Base-by-base conservation (phyloP, 2,888 invertebrate species). In the Leucophenga montana region DNA sequence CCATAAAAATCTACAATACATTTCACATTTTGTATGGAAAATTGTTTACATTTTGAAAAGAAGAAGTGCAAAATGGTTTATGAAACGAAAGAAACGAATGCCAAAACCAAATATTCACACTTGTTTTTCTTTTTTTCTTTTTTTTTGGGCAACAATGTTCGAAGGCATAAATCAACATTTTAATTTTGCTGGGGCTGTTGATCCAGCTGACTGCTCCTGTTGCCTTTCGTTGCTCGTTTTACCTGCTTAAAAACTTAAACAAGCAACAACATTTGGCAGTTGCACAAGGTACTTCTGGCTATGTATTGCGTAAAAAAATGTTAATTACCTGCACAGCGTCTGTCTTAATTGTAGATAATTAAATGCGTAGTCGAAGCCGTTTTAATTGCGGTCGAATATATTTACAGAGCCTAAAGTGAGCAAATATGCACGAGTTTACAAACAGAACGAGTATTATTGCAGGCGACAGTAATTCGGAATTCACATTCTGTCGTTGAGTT, bases 81-180 rank as follows among this genome's bases (percentile, higher is more conserved):
- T 27, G 27, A 27, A 27, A n/a, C n/a, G n/a, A n/a, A n/a, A n/a
- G n/a, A n/a, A n/a, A n/a, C n/a, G n/a, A n/a, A 5, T 50, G 69
- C 61, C 9, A 8, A 57, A 31, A 31, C 31, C 13, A 22, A 57
- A 6, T 14, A 57, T 22, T 27, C 14, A 64, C 33, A 18, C n/a
- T n/a, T n/a, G n/a, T n/a, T n/a, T n/a, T n/a, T n/a, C n/a, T n/a
- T n/a, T n/a, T n/a, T n/a, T n/a, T n/a, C n/a, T n/a, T n/a, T 22
- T 16, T 18, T 56, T 48, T 64, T 27, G 53, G 62, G 31, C 62
- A 82, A 77, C 78, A 78, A 79, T 83, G 79, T 75, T 77, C 72
- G 71, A 50, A 73, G 68, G 70, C 74, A 79, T 80, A 78, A 83
- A 81, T 83, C 74, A 80, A 75, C 75, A 73, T 68, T 81, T 80